Evolutionary conservation across 2,888 invertebrate species (phyloP), one percentile per base, ranked within the genome.

Genomic region (Tetragnatha montana): DNA sequence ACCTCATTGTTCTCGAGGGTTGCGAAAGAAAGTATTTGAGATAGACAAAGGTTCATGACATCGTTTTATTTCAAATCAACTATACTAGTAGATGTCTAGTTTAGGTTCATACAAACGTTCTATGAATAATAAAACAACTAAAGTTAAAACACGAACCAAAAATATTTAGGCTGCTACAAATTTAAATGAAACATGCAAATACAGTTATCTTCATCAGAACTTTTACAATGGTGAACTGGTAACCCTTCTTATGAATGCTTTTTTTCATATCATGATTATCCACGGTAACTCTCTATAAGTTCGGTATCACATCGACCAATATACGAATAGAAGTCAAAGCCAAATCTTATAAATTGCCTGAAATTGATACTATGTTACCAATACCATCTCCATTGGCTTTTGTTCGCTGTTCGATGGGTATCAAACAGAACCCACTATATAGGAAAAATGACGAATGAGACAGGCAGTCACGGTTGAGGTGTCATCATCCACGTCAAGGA

Each of bases 401-500:
- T 71, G 47, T 35, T 79, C 14, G 51, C 35, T n/a, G 10, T 22
- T 74, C 50, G 68, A 51, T 75, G 60, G 7, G 75, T 83, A 83
- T 83, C 75, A 68, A 35, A 35, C 4, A 35, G 35, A 35, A 71
- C 85, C 85, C 71, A 79, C 79, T 51, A 19, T 22, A 35, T 47
- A 81, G 14, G 21, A 78, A 1, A 73, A 49, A n/a, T 14, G 73
- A 80, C 49, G 35, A 73, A 76, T 80, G 35, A 73, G 19, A 51
- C 21, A n/a, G 68, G 12, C 47, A 47, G 88, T 83, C 88, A 88
- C 83, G 88, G 68, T 22, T 47, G 79, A 83, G 74, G 73, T 80
- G 70, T 19, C 76, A 76, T 35, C 79, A 78, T 22, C 82, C 78
- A 82, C 19, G 85, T 81, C 80, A 79, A 50, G 68, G 12, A 49